phyloP scores from a whole-genome alignment of 2,888 invertebrate genomes.

The Cephalotes varians region DNA sequence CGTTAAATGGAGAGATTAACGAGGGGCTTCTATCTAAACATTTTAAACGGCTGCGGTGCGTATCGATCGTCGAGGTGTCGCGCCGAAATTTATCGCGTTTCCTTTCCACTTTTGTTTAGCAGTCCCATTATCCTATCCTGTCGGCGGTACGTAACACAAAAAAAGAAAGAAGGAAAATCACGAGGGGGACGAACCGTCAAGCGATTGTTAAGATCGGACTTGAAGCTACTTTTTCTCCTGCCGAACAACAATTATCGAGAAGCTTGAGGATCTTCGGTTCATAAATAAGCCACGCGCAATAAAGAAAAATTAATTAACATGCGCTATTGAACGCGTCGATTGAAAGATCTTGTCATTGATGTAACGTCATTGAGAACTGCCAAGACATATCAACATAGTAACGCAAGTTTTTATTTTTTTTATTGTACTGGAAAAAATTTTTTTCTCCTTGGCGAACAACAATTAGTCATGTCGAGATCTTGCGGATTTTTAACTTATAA shows the following conservation, averaged over 20 bases:
- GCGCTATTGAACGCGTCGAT: neutral
- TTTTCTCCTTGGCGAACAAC: neutral
- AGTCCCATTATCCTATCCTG: neutral
- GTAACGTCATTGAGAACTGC: neutral
- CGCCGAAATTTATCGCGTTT: conserved; percentile 52
- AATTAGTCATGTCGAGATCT: conserved; percentile 11
- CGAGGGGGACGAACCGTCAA: neutral
- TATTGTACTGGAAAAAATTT: neutral
- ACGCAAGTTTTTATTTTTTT: neutral
- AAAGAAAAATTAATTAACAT: conserved; percentile 24
- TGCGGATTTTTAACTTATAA: neutral
- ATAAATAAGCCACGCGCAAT: neutral
- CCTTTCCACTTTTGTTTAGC: conserved; percentile 3
- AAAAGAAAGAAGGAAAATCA: neutral
- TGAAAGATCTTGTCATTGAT: neutral
- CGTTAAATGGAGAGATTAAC: conserved; percentile 44
- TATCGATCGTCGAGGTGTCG: conserved; percentile 54
- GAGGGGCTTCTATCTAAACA: conserved; percentile 34
- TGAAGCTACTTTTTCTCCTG: conserved; percentile 17
- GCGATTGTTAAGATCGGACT: neutral
- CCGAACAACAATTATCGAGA: conserved; percentile 3
- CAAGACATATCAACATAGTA: neutral
- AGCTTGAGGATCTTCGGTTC: neutral
- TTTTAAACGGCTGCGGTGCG: conserved; percentile 43
- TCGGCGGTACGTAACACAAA: conserved; percentile 1